phyloP scores from a whole-genome alignment of 2,113 vertebrate genomes.

The Micronycteris hirsuta region DNA sequence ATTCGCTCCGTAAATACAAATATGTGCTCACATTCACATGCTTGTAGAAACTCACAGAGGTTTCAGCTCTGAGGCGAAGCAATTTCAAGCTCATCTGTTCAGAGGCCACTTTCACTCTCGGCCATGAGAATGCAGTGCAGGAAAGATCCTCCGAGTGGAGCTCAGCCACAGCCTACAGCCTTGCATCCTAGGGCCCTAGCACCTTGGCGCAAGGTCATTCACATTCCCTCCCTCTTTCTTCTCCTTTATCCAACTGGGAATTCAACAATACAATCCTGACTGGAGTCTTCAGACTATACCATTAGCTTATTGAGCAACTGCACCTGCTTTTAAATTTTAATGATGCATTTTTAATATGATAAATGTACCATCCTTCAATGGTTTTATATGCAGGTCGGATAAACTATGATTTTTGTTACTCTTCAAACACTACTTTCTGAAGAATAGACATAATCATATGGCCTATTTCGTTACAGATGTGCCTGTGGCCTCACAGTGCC shows the following conservation, averaged over 20 bases:
- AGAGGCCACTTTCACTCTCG: slow-evolving; percentile 2
- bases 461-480: slow-evolving; percentile 48
- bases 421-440: slow-evolving; percentile 74
- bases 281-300: slow-evolving; percentile 81
- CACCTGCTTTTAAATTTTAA: slow-evolving; percentile 86
- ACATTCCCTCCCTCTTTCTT: slow-evolving; percentile 62
- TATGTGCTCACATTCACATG: not conserved
- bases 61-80: not conserved
- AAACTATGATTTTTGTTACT: slow-evolving; percentile 83
- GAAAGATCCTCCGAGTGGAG: slow-evolving; percentile 83
- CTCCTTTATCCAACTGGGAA: slow-evolving; percentile 79
- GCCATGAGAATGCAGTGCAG: slow-evolving; percentile 76
- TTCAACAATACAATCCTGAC: slow-evolving; percentile 81
- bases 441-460: slow-evolving; percentile 66
- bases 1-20: slow-evolving; percentile 19
- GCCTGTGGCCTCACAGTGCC: slow-evolving; percentile 19
- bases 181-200: slow-evolving; percentile 44
- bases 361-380: slow-evolving; percentile 84
- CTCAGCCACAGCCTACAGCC: slow-evolving; percentile 82
- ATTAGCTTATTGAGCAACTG: slow-evolving; percentile 85
- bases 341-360: slow-evolving; percentile 85
- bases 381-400: slow-evolving; percentile 81
- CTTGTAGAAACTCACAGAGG: not conserved
- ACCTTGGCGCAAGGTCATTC: slow-evolving; percentile 84
- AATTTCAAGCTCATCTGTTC: slow-evolving; percentile 41